Percentiles rank a stretch among this genome's conserved stretches.
Evolutionary conservation across 2,888 invertebrate genomes (phyloP).

Genomic region (Schizaphis graminum): DNA sequence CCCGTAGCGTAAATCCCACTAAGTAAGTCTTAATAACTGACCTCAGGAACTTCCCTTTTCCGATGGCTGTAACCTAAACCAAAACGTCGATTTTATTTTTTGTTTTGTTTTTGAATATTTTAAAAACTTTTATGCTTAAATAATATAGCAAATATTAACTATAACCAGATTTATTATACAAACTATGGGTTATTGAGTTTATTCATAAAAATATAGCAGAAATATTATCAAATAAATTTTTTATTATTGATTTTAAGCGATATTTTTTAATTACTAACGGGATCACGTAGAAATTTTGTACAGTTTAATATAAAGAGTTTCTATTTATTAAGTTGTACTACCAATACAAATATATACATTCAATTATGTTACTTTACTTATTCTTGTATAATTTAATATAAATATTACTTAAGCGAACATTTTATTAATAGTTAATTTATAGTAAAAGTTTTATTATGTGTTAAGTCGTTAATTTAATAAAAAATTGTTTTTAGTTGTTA

Average conservation of each 20-base stretch:
- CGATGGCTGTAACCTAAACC: neutral
- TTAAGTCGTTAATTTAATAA: neutral
- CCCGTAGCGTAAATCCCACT: conserved; percentile 46
- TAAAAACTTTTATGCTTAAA: neutral
- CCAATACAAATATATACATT: neutral
- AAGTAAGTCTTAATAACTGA: conserved; percentile 58
- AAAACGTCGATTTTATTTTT: neutral
- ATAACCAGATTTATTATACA: neutral
- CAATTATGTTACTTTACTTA: neutral
- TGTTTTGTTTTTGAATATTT: neutral
- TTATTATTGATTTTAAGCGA: neutral
- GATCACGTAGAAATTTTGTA: neutral
- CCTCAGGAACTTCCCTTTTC: neutral
- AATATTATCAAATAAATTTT: neutral
- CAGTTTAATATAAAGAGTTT: neutral
- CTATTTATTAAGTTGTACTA: neutral
- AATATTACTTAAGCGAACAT: neutral
- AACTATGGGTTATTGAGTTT: neutral
- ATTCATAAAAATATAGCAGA: neutral
- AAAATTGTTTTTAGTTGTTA: neutral
- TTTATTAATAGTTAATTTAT: neutral
- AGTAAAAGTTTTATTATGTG: neutral
- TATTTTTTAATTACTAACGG: neutral
- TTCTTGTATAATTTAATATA: neutral
- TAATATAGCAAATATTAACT: neutral